These are phyloP conservation scores for Aix galericulata DNA, from an alignment of 2,113 vertebrate species.

Conservation along the genomic window DNA sequence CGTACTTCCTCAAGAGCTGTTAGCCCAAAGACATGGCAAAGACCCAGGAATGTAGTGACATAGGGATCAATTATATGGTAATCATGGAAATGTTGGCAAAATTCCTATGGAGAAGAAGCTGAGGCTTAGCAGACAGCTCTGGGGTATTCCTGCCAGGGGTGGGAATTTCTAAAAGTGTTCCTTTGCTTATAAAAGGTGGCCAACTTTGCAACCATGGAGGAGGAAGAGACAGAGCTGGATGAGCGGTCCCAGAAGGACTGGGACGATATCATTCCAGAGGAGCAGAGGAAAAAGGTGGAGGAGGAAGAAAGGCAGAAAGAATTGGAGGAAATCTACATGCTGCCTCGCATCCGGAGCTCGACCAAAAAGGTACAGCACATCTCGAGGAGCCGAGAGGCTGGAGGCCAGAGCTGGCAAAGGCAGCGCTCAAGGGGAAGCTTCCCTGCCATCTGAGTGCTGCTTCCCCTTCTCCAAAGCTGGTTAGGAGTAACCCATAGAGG, in stretches of 20 bases:
- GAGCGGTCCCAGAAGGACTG: slow-evolving; percentile 85
- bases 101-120: slow-evolving; percentile 3
- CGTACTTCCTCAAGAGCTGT: slow-evolving; percentile 28
- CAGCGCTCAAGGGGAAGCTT: neutral
- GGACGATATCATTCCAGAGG: slow-evolving; percentile 97
- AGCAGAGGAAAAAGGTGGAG: slow-evolving; percentile 90
- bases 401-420: neutral
- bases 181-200: slow-evolving; percentile 85
- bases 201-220: slow-evolving; percentile 97
- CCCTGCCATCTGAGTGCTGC: neutral
- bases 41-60: slow-evolving; percentile 26
- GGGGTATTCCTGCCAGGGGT: slow-evolving; percentile 1
- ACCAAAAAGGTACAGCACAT: slow-evolving; percentile 87
- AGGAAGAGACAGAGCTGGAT: slow-evolving; percentile 86
- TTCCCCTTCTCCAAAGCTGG: neutral
- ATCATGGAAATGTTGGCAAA: slow-evolving; percentile 48
- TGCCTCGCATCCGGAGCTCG: slow-evolving; percentile 95
- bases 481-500: neutral
- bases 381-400: neutral
- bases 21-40: neutral
- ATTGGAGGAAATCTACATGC: slow-evolving; percentile 96
- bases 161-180: neutral
- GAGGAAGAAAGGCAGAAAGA: slow-evolving; percentile 96
- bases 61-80: slow-evolving; percentile 31
- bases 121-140: slow-evolving; percentile 25